Conservation (phyloP, 2,888 invertebrate genomes). For the Scaptomyza tumidula region DNA sequence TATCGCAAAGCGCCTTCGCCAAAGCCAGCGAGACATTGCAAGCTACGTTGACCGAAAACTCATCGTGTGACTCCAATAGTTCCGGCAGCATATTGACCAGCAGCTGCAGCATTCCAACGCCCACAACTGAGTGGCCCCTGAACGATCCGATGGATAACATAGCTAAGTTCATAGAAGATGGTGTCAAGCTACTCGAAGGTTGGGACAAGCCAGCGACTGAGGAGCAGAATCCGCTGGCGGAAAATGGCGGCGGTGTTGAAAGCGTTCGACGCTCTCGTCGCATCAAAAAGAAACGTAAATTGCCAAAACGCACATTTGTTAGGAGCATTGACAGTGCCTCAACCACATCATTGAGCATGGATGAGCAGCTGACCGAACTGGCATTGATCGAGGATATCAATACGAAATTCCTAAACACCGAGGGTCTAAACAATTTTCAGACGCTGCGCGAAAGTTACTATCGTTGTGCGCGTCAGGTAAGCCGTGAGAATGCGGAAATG, state of each 20-base stretch:
- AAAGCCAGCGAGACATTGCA: conserved; percentile 6
- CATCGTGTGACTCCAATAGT: conserved; percentile 39
- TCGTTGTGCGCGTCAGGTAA: conserved; percentile 92
- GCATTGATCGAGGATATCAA: conserved; percentile 81
- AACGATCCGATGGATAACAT: conserved; percentile 78
- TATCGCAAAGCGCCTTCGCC: background rate
- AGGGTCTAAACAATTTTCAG: conserved; percentile 89
- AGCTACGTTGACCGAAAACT: conserved; percentile 25
- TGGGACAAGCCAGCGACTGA: conserved; percentile 15
- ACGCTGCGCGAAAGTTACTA: conserved; percentile 94
- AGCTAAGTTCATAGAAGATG: conserved; percentile 78
- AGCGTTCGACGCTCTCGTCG: background rate
- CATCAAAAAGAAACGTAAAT: background rate
- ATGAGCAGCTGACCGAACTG: conserved; percentile 77
- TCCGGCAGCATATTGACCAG: background rate
- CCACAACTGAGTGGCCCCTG: conserved; percentile 54
- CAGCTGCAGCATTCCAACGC: conserved; percentile 24
- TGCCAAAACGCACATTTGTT: background rate
- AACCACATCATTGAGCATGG: conserved; percentile 58
- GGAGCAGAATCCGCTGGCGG: too few relatives aligned
- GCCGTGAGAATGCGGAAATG: conserved; percentile 96
- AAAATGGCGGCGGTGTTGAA: background rate
- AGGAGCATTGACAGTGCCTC: background rate
- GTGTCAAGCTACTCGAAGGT: conserved; percentile 56
- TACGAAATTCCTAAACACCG: conserved; percentile 80